Evolutionary conservation across 2,113 vertebrate genomes (phyloP).

Genomic region (Seriola rivoliana): DNA sequence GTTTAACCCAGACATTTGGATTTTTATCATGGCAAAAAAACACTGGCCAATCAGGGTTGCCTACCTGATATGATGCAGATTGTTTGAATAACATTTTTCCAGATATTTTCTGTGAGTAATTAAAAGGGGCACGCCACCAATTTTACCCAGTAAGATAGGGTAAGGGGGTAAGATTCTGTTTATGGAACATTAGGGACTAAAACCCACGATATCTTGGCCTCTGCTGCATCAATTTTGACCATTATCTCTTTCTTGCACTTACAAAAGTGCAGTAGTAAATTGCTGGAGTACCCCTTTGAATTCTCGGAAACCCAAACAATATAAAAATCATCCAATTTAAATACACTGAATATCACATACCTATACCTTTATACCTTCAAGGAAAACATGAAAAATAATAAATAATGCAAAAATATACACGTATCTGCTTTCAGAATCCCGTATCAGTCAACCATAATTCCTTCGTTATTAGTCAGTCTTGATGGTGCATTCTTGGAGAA

Average conservation of each 20-base stretch:
- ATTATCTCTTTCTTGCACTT: background rate
- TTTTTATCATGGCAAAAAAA: background rate
- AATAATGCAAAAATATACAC: slow-evolving; percentile 57
- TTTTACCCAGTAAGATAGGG: too few relatives aligned
- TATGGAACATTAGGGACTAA: too few relatives aligned
- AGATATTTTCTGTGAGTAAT: background rate
- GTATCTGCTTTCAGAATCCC: background rate
- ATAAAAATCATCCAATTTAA: slow-evolving; percentile 3
- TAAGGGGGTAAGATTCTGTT: too few relatives aligned
- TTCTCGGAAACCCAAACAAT: background rate
- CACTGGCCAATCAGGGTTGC: background rate
- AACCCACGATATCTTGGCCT: too few relatives aligned
- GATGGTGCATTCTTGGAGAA: background rate
- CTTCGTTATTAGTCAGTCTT: background rate
- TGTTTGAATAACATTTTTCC: background rate
- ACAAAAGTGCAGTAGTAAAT: background rate
- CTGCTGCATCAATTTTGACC: background rate
- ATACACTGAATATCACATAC: slow-evolving; percentile 7
- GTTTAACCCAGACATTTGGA: background rate
- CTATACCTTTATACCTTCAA: background rate
- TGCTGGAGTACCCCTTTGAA: slow-evolving; percentile 21
- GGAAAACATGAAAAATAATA: slow-evolving; percentile 46
- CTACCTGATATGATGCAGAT: background rate
- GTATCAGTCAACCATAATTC: background rate
- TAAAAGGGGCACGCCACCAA: too few relatives aligned